Base-by-base conservation (phyloP, 2,797 vertebrate genomes). In the Paguma larvata region DNA sequence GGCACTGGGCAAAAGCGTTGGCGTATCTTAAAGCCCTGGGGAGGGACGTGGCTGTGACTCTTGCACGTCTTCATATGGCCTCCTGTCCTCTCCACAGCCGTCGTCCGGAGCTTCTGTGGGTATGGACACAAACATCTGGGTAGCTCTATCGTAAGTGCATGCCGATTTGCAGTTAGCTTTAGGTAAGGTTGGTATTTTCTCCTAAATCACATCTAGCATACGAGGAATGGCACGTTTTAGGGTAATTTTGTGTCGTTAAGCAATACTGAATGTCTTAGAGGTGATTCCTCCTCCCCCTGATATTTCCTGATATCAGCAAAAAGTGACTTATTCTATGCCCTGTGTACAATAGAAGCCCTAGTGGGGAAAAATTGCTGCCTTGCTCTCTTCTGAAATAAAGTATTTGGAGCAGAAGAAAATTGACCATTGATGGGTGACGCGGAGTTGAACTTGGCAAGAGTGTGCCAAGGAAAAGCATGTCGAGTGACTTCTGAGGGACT, bases 391-490 rank as follows among this genome's bases (percentile, higher is more conserved):
- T n/a, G 48, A 93, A 91, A 53, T 30, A 59, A 51, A 68, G 10
- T 87, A 19, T 95, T 72, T 95, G 87, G 70, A 75, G 51, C 30
- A 85, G 82, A 95, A 88, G 77, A 93, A 85, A 88, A 78, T 25
- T 73, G 88, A 85, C 48, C 30, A 1, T 53, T 53, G 34, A 67
- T 65, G 51, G 89, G n/a, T 25, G 62, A 91, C 72, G 68, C 46
- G 32, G 53, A 85, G 48, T 51, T 92, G 96, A 82, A 86, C 67
- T 62, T 92, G 75, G n/a, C 84, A 65, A 46, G 91, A 93, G 89
- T 67, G 85, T 94, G 34, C 82, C 90, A 86, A 75, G 78, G 41
- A 72, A 85, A 92, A 93, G 19, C 46, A 67, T n/a, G 75, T 44
- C 67, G 75, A 89, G 46, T 80, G 92, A 41, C 38, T 72, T 94